Evolutionary conservation across 2,888 invertebrate genomes (phyloP).

Genomic region (Agrochola macilenta): DNA sequence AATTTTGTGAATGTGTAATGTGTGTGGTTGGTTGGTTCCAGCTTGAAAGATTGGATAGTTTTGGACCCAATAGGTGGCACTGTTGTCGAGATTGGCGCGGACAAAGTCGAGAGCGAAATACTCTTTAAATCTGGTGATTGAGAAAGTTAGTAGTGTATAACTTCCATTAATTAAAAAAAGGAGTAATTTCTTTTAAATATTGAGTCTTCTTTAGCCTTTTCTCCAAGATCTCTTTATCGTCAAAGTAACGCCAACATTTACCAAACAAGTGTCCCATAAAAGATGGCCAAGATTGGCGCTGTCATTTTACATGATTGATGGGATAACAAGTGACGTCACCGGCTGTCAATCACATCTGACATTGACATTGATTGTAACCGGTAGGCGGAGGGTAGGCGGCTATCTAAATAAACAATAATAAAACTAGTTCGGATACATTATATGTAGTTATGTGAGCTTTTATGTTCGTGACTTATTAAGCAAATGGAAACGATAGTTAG

Average conservation of each 20-base stretch:
- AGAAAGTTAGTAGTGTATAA: not conserved
- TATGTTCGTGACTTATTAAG: constrained; percentile 5
- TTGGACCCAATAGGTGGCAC: not conserved
- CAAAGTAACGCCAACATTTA: constrained; percentile 16
- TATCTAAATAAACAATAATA: constrained; percentile 53
- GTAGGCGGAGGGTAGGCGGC: constrained; percentile 36
- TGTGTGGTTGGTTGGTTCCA: not conserved
- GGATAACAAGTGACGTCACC: constrained; percentile 42
- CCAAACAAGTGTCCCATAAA: not conserved
- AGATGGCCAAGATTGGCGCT: constrained; percentile 22
- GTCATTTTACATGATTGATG: constrained; percentile 39
- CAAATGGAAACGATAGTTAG: not conserved
- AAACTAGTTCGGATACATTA: constrained; percentile 15
- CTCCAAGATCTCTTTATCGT: not conserved
- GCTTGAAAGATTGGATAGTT: not conserved
- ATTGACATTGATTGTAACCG: constrained; percentile 52
- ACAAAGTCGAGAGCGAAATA: not conserved
- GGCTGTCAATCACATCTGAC: constrained; percentile 51
- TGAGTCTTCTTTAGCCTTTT: too few relatives aligned
- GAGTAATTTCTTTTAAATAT: not conserved
- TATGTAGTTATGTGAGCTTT: constrained; percentile 19
- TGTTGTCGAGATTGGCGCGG: not conserved
- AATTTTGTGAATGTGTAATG: not conserved
- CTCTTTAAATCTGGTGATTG: not conserved
- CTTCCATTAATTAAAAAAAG: not conserved